Evolutionary conservation across 2,113 vertebrate species (phyloP).

Genomic region (Synchiropus splendidus): DNA sequence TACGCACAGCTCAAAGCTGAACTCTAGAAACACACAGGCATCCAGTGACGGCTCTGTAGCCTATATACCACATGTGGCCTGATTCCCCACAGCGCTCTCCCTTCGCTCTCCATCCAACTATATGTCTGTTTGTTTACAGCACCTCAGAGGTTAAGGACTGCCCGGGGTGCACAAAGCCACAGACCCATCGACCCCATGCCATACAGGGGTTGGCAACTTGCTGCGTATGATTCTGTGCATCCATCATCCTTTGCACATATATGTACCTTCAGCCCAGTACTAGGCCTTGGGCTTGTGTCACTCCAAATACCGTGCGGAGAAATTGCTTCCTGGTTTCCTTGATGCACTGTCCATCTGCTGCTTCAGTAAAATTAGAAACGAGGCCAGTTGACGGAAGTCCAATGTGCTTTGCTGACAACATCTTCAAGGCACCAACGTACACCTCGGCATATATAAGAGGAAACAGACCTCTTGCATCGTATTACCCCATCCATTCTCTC

Average conservation of each 20-base stretch:
- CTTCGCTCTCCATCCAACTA: slow-evolving; percentile 17
- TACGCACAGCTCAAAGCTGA: slow-evolving; percentile 15
- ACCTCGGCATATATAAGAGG: background rate
- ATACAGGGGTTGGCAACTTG: slow-evolving; percentile 32
- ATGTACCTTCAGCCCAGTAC: slow-evolving; percentile 26
- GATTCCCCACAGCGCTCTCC: slow-evolving; percentile 21
- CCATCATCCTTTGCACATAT: slow-evolving; percentile 19
- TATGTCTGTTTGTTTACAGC: slow-evolving; percentile 40
- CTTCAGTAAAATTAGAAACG: slow-evolving; percentile 16
- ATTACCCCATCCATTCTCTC: background rate
- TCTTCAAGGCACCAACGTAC: background rate
- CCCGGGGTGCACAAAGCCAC: slow-evolving; percentile 32
- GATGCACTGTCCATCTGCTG: slow-evolving; percentile 6
- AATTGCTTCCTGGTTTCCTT: slow-evolving; percentile 25
- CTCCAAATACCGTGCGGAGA: slow-evolving; percentile 27
- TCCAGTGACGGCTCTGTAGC: slow-evolving; percentile 8
- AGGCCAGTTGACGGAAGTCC: background rate
- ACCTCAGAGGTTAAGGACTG: slow-evolving; percentile 46
- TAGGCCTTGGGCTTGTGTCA: slow-evolving; percentile 46
- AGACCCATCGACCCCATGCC: slow-evolving; percentile 21
- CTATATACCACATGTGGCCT: slow-evolving; percentile 29
- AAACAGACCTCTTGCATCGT: too few relatives aligned
- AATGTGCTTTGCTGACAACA: slow-evolving; percentile 5
- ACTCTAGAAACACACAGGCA: slow-evolving; percentile 5
- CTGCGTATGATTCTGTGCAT: slow-evolving; percentile 22